Conservation (phyloP, 1,140 invertebrate species). For the Caenorhabditis tropicalis region DNA sequence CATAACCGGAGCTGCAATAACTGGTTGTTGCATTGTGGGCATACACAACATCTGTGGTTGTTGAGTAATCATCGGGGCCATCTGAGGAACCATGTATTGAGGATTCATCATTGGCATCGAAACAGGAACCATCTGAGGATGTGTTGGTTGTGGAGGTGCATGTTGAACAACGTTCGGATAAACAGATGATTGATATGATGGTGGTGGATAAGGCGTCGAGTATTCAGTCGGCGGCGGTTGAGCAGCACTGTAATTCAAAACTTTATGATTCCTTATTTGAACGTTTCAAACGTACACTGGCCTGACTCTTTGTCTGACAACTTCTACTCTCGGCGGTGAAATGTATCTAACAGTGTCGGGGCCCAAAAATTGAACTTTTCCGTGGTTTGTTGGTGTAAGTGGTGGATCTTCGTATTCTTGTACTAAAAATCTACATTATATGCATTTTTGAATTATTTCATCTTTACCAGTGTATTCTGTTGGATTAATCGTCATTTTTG, state of each 20-base stretch:
- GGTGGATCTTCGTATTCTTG: not conserved
- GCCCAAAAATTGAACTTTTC: constrained; percentile 1
- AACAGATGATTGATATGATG: not conserved
- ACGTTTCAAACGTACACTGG: not conserved
- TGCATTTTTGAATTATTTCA: not conserved
- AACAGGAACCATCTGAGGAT: not conserved
- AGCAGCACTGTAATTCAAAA: not conserved
- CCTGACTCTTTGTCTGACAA: not conserved
- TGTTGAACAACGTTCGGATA: not conserved
- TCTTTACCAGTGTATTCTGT: not conserved
- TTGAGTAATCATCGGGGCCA: constrained; percentile 15
- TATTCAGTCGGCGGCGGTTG: not conserved
- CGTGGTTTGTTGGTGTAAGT: not conserved
- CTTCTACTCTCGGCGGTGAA: not conserved
- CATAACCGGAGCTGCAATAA: not conserved
- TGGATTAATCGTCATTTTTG: constrained; percentile 5
- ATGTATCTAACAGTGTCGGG: not conserved
- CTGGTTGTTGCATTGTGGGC: not conserved
- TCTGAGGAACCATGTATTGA: constrained; percentile 17
- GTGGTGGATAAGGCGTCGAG: not conserved
- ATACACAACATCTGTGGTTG: not conserved
- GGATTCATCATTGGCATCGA: constrained; percentile 3
- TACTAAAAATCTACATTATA: not conserved
- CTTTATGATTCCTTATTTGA: not conserved
- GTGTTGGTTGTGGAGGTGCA: not conserved